phyloP scores from a whole-genome alignment of 1,140 invertebrate species.

The Panagrolaimus sp. region DNA sequence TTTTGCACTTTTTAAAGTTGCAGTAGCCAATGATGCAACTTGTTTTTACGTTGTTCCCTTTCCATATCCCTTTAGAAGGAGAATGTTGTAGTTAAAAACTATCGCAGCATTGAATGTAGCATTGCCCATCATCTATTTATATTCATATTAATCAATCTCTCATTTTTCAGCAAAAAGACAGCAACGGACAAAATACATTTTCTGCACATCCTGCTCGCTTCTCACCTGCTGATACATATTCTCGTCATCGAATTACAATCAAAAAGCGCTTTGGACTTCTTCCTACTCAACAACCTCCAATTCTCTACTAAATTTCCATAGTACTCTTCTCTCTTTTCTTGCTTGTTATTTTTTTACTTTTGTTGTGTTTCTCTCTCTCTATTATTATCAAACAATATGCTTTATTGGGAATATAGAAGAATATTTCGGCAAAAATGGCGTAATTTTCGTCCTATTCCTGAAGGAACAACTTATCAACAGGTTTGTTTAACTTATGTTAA shows the following conservation, averaged over 20 bases:
- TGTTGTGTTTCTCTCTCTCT: background rate
- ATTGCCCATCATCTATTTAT: conserved; percentile 9
- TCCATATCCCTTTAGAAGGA: no score
- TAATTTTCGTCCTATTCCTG: conserved; percentile 22
- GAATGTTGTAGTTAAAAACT: no score
- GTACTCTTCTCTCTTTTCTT: background rate
- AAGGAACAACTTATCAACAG: background rate
- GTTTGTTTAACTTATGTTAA: no score
- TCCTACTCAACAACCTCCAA: conserved; percentile 62
- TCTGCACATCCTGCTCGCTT: conserved; percentile 89
- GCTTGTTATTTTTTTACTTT: conserved; percentile 4
- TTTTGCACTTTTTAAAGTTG: background rate
- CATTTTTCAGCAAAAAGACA: conserved; percentile 72
- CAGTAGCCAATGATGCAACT: background rate
- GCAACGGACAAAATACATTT: conserved; percentile 72
- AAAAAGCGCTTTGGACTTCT: conserved; percentile 84
- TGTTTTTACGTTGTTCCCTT: background rate
- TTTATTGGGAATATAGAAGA: conserved; percentile 39
- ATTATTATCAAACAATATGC: conserved; percentile 21
- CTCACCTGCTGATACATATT: conserved; percentile 90
- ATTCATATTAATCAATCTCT: background rate
- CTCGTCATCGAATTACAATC: conserved; percentile 77
- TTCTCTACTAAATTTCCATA: background rate
- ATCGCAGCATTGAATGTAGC: no score
- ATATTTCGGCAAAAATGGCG: conserved; percentile 41